Evolutionary conservation across 2,113 vertebrate species (phyloP).

Genomic region (Arenaria interpres): DNA sequence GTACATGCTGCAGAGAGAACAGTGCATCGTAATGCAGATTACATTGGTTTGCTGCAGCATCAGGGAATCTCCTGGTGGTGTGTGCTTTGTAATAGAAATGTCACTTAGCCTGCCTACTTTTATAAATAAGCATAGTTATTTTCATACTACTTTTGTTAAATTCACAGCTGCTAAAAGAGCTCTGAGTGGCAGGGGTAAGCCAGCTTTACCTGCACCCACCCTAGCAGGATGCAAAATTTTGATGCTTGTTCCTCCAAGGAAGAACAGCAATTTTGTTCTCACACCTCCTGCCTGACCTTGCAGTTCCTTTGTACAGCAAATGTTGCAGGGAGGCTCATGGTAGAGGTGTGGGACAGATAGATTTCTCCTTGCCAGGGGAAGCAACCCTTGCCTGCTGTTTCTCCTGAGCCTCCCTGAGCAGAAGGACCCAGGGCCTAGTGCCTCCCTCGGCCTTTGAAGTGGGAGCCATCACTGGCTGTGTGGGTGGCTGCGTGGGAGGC

Average conservation of each 20-base stretch:
- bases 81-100: neutral
- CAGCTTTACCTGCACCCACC: neutral
- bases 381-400: neutral
- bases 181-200: neutral
- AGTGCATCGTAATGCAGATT: neutral
- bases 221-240: neutral
- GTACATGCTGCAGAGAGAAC: neutral
- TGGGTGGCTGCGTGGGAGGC: neutral
- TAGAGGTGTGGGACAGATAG: neutral
- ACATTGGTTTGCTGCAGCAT: neutral
- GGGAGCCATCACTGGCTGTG: neutral
- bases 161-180: neutral
- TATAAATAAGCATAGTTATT: neutral
- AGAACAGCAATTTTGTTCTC: neutral
- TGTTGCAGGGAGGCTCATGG: neutral
- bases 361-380: neutral
- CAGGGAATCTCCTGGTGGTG: neutral
- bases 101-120: neutral
- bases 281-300: slow-evolving; percentile 66
- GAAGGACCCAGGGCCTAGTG: neutral
- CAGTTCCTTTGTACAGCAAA: neutral
- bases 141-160: neutral
- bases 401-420: neutral
- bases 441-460: neutral
- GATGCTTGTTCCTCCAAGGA: neutral